Base-by-base conservation (phyloP, 2,888 invertebrate species). In the Calameuta filiformis region DNA sequence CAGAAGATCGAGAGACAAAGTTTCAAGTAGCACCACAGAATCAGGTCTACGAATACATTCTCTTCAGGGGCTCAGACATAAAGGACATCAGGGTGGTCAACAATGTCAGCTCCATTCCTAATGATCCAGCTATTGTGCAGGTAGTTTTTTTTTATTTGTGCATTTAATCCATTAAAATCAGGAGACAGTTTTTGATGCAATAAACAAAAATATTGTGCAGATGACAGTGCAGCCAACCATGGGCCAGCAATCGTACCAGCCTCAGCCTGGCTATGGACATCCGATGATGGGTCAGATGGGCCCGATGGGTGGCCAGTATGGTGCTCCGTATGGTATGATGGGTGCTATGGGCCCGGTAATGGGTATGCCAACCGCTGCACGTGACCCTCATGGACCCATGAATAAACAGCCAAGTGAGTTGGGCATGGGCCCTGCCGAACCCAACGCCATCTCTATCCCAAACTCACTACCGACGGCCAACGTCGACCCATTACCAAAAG, bases 111-210 rank as follows among this genome's bases (percentile, higher is more conserved):
- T 95, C 96, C 76, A 93, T 97, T 89, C 97, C 97, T 82, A 98
- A 98, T 93, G 99, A 99, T 93, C 99, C 99, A 80, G 99, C 99
- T 81, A 99, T 99, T 92, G 98, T 99, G 93, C 94, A 95, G 92
- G 95, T 95, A 89, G 86, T 76, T 77, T 23, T 31, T 75, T 75
- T 15, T 75, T 15, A 31, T 31, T 30, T 69, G 56, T 56, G 23
- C 56, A 2, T 56, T 56, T 23, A 56, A 23, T 56, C 9, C 23
- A 56, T 56, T 23, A 6, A 40, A 23, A 23, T 9, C 23, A 56
- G 6, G 23, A 23, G 56, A 56, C 9, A 56, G 56, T 23, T 23
- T 56, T 56, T 56, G 23, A 23, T 56, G 23, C 23, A 6, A 23
- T 56, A 71, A 33, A 71, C 12, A 34, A 33, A 15, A 40, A 31